These are phyloP conservation scores for Vespertilio murinus DNA, from an alignment of 2,797 vertebrate genomes.

Conservation along the genomic window DNA sequence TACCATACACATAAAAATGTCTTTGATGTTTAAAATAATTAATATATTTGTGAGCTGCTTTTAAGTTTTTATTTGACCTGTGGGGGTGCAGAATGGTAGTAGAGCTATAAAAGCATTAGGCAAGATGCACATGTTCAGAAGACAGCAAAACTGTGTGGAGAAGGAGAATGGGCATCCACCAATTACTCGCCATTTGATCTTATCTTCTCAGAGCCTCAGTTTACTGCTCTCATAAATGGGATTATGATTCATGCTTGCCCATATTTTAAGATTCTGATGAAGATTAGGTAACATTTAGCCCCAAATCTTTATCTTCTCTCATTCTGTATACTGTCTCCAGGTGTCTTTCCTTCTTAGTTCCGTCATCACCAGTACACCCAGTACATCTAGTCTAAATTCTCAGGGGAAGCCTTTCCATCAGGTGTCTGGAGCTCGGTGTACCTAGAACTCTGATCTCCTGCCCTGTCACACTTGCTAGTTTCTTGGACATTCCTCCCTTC, in stretches of 20 bases:
- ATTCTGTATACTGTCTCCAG: not conserved
- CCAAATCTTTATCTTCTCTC: not conserved
- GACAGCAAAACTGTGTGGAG: not conserved
- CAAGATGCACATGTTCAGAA: not conserved
- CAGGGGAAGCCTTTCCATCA: not conserved
- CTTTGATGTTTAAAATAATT: slow-evolving; percentile 82
- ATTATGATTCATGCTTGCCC: not conserved
- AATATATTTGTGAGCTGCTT: slow-evolving; percentile 66
- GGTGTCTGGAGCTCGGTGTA: not conserved
- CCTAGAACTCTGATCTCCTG: not conserved
- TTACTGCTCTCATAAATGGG: slow-evolving; percentile 24
- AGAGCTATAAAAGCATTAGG: slow-evolving; percentile 8
- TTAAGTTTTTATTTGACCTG: slow-evolving; percentile 66
- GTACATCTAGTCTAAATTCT: not conserved
- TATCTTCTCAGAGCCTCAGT: slow-evolving; percentile 40
- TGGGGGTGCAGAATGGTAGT: not conserved
- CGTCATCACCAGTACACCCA: not conserved
- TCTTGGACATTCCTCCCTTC: not conserved
- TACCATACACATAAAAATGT: slow-evolving; percentile 57
- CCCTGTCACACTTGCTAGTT: not conserved
- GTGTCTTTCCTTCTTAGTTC: not conserved
- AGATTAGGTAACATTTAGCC: not conserved
- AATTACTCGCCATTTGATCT: not conserved
- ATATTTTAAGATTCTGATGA: not conserved
- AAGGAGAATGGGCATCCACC: not conserved